Base-by-base conservation (phyloP, 1,140 invertebrate species). In the Drosophila repletoides region DNA sequence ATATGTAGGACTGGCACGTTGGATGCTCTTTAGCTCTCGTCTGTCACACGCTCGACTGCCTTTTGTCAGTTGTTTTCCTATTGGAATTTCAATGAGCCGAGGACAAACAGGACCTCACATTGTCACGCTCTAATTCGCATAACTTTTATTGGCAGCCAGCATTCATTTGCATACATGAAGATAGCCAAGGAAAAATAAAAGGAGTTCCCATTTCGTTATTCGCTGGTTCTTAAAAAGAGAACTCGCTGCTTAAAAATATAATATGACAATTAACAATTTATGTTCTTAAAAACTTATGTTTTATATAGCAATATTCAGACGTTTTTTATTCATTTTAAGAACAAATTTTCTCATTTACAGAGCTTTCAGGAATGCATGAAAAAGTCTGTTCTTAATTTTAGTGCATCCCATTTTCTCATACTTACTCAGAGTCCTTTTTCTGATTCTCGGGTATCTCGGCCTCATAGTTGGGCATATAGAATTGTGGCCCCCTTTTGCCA, bases 391-490 rank as follows among this genome's bases (percentile, higher is more conserved):
- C n/a, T n/a, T n/a, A n/a, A n/a, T n/a, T n/a, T n/a, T 7, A 7
- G 21, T 15, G n/a, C 2, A 9, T 5, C 31, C 22, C 1, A 6
- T 10, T 31, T 9, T 14, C 19, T 22, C 2, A 0, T 33, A 93
- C 94, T 94, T 93, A 98, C 97, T 98, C 97, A 15, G 97, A 97
- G 90, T 98, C 97, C 91, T 98, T 98, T 90, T 96, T 97, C 91
- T 98, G 96, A 90, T 98, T 98, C 91, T 98, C 97, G 1, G 97
- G 97, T 80, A 98, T 98, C 91, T 97, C 97, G 0, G 97, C 96
- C 87, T 97, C 96, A 88, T 98, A 98, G 72, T 95, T 95, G 2
- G 95, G 95, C 93, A 98, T 95, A 86, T 98, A 98, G 91, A 98
- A 98, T 89, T 98, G 97, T 0, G 97, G 97, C 0, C 97, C 96